Conservation (phyloP, 2,797 vertebrate genomes). For the Amblyopsis hoosieri region DNA sequence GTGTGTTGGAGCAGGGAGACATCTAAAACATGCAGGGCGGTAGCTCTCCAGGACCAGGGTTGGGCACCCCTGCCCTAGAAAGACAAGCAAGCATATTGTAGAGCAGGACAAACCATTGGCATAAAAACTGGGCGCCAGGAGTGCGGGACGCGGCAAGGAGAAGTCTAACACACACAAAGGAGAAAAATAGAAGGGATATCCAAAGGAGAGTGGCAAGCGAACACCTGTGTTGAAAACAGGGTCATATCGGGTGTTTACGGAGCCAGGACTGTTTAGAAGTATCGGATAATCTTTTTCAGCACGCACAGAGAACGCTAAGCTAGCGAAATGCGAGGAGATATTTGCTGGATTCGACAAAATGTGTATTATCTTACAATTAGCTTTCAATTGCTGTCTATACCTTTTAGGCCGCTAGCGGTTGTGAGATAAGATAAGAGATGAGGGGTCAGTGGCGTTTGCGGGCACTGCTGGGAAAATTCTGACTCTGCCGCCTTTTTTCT, state of each 20-base stretch:
- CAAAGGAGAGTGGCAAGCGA: background rate
- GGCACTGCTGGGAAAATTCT: constrained; percentile 5
- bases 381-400: no score
- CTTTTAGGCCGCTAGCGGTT: background rate
- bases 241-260: no score
- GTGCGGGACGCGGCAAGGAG: background rate
- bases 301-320: no score
- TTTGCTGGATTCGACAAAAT: constrained; percentile 41
- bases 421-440: constrained; percentile 15
- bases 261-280: no score
- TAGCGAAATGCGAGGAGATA: no score
- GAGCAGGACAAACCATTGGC: constrained; percentile 24
- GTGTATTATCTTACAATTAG: constrained; percentile 18
- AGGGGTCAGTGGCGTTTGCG: constrained; percentile 11
- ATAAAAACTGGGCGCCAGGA: background rate
- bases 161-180: constrained; percentile 12
- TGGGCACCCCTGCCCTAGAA: constrained; percentile 8
- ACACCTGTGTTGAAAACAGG: no score
- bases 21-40: no score
- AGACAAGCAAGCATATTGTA: constrained; percentile 3
- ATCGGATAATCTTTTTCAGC: no score
- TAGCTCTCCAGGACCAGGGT: no score
- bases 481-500: background rate
- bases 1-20: no score
- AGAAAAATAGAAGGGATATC: background rate